These are phyloP conservation scores for Podocnemis expansa DNA, from an alignment of 2,113 vertebrate species.

Conservation along the genomic window DNA sequence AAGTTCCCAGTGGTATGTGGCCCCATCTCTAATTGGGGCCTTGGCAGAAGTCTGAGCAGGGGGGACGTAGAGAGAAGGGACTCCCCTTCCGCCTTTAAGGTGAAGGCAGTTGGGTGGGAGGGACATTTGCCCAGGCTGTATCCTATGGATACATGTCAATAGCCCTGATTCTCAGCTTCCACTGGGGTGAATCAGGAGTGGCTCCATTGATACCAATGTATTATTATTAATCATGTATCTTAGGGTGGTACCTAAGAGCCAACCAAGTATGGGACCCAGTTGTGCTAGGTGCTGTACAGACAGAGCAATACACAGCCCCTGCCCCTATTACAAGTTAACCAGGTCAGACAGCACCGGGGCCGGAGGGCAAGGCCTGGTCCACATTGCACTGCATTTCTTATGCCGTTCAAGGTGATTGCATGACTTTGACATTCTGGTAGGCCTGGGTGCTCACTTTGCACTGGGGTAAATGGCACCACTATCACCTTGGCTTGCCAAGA, in stretches of 20 bases:
- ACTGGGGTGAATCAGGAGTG: background rate
- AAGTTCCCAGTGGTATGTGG: background rate
- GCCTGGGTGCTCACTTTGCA: background rate
- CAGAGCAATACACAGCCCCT: background rate
- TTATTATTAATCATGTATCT: background rate
- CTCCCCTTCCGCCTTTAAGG: background rate
- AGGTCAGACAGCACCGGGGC: too few species aligned
- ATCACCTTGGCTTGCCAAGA: background rate
- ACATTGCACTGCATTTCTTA: background rate
- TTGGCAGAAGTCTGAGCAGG: background rate
- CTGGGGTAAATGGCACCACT: background rate
- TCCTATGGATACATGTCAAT: background rate
- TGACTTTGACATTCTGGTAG: background rate
- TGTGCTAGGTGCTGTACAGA: background rate
- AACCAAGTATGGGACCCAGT: background rate
- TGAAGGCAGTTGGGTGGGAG: background rate
- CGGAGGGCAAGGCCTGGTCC: background rate
- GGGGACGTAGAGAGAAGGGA: background rate
- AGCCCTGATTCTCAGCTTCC: background rate
- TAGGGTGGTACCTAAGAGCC: background rate
- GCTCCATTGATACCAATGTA: background rate
- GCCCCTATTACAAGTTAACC: too few species aligned
- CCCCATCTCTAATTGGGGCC: background rate
- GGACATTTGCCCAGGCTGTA: background rate
- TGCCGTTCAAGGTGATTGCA: background rate